A percentile compares a stretch with the other conserved stretches of the same genome.
These are phyloP conservation scores for Cosmorhoe ocellata DNA, from an alignment of 2,888 invertebrate species.

Conservation along the genomic window DNA sequence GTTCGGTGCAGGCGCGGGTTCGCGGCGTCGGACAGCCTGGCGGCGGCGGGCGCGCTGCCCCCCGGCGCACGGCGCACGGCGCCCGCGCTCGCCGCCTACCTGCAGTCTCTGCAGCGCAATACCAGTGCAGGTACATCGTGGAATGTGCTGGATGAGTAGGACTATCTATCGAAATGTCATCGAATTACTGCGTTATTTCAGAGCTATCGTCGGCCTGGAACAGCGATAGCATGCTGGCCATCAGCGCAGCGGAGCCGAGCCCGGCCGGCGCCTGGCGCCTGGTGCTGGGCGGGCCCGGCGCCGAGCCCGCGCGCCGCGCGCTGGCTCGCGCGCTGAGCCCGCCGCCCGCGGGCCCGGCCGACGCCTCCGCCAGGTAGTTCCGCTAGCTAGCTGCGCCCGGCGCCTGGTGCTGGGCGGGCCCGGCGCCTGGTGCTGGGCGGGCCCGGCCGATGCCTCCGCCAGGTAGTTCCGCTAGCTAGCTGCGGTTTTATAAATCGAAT, in stretches of 20 bases:
- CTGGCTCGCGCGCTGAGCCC: constrained; percentile 45
- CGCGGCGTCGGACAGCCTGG: constrained; percentile 50
- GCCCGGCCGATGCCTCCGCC: constrained; percentile 38
- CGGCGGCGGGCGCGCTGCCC: constrained; percentile 41
- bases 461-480: too few species aligned
- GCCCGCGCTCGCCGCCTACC: constrained; percentile 77
- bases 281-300: constrained; percentile 47
- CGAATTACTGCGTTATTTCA: constrained; percentile 3
- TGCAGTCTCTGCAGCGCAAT: constrained; percentile 76
- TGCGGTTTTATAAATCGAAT: too few species aligned
- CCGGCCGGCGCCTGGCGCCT: constrained; percentile 49
- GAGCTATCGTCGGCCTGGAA: constrained; percentile 25
- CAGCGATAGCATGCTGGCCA: constrained; percentile 10
- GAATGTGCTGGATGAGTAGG: too few species aligned
- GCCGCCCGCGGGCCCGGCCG: constrained; percentile 38
- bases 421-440: constrained; percentile 38
- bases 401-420: constrained; percentile 50
- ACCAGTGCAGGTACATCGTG: constrained; percentile 62
- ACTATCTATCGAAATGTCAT: too few species aligned
- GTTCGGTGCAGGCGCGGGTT: constrained; percentile 53
- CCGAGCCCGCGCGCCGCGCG: constrained; percentile 40
- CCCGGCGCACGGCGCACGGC: too few species aligned
- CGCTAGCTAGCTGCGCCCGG: too few species aligned
- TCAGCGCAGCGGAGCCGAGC: constrained; percentile 28
- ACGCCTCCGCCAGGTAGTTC: constrained; percentile 42